Percentiles rank a stretch among this genome's conserved stretches.
Evolutionary conservation across 2,113 vertebrate genomes (phyloP).

Genomic region (Chunga burmeisteri): DNA sequence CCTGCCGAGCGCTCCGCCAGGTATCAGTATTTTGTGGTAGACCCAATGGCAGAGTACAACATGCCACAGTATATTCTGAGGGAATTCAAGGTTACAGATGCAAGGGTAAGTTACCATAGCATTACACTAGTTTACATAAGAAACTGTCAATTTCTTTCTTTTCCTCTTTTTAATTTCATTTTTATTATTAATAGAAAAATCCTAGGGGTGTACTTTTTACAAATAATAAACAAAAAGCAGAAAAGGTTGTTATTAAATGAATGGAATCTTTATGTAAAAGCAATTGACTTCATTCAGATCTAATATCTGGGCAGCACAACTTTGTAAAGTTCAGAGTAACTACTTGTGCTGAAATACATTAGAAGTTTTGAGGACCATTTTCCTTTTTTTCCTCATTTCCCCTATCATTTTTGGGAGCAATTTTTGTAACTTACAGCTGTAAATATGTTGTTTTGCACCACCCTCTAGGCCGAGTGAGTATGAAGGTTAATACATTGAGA

Average conservation of each 20-base stretch:
- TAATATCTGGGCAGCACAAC: conserved; percentile 33
- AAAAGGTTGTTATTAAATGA: background rate
- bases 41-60: conserved; percentile 99
- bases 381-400: conserved; percentile 4
- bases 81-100: conserved; percentile 99
- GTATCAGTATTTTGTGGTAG: conserved; percentile 99
- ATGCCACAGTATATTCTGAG: conserved; percentile 99
- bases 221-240: background rate
- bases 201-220: background rate
- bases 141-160: background rate
- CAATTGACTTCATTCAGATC: conserved; percentile 29
- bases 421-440: conserved; percentile 59
- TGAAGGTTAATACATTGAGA: conserved; percentile 70
- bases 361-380: background rate
- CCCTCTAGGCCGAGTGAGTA: conserved; percentile 36
- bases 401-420: background rate
- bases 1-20: conserved; percentile 96
- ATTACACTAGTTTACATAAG: background rate
- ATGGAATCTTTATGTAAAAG: background rate
- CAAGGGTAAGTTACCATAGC: conserved; percentile 84
- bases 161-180: background rate
- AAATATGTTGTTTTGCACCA: conserved; percentile 66
- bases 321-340: background rate
- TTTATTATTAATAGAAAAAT: background rate
- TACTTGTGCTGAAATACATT: background rate